These are phyloP conservation scores for Drosophila niveifrons DNA, from an alignment of 2,888 invertebrate genomes.

Conservation along the genomic window DNA sequence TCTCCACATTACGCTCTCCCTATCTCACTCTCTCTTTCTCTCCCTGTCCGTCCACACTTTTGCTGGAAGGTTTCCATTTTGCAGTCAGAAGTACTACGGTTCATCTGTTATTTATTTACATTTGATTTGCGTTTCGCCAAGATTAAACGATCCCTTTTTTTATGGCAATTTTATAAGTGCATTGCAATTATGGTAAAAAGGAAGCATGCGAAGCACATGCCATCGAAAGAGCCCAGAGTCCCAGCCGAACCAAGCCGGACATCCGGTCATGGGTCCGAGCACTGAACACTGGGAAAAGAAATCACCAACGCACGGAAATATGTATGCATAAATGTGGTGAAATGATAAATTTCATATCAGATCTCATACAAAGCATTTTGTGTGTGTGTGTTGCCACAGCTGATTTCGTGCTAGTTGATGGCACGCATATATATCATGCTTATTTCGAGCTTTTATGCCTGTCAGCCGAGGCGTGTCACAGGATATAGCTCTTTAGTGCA, in stretches of 20 bases:
- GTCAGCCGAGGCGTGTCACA: conserved; percentile 46
- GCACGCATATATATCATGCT: conserved; percentile 48
- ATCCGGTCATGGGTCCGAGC: conserved; percentile 45
- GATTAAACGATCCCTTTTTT: conserved; percentile 39
- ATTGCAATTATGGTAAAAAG: conserved; percentile 55
- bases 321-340: conserved; percentile 23
- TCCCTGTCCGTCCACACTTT: not conserved
- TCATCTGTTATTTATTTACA: conserved; percentile 43
- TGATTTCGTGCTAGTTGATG: conserved; percentile 45
- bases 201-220: conserved; percentile 9
- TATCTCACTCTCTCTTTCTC: not conserved
- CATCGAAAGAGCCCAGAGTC: conserved; percentile 2
- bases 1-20: not conserved
- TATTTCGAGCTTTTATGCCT: conserved; percentile 43
- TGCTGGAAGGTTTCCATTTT: conserved; percentile 16
- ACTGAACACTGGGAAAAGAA: conserved; percentile 14
- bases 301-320: conserved; percentile 32
- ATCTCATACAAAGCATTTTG: conserved; percentile 46
- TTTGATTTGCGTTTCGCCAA: conserved; percentile 47
- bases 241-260: conserved; percentile 40
- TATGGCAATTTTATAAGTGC: conserved; percentile 51
- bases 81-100: conserved; percentile 17
- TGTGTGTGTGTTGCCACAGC: conserved; percentile 17
- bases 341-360: conserved; percentile 54
- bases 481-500: conserved; percentile 66